Conservation (phyloP, 2,797 vertebrate species). For the Falco cherrug region DNA sequence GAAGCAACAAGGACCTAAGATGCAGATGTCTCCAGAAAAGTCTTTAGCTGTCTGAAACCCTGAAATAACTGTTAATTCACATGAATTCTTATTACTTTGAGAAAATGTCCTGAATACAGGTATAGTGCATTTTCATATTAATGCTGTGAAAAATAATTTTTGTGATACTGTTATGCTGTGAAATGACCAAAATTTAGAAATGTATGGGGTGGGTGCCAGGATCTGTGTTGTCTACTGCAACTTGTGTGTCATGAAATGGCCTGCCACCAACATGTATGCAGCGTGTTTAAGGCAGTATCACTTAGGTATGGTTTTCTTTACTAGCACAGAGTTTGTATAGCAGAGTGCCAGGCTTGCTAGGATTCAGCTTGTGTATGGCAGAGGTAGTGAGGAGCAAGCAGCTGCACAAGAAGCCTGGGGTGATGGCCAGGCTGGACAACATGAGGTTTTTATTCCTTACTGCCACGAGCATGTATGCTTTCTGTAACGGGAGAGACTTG, state of each 20-base stretch:
- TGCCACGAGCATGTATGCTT: background rate
- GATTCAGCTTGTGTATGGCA: background rate
- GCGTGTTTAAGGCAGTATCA: background rate
- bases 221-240: background rate
- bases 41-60: background rate
- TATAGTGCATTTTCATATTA: background rate
- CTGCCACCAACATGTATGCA: background rate
- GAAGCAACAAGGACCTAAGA: background rate
- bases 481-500: background rate
- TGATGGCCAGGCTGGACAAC: background rate
- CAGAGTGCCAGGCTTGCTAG: fast-evolving
- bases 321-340: background rate
- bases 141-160: background rate
- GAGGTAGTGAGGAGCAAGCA: background rate
- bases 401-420: background rate
- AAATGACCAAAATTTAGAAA: background rate
- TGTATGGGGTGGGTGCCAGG: background rate
- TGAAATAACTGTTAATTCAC: background rate
- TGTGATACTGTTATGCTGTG: background rate
- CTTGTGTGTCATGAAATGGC: background rate
- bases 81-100: background rate
- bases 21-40: background rate
- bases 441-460: background rate
- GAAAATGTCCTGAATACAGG: background rate
- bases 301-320: background rate